These are phyloP conservation scores for Myotis lucifugus DNA, from an alignment of 2,113 vertebrate species.

Conservation along the genomic window DNA sequence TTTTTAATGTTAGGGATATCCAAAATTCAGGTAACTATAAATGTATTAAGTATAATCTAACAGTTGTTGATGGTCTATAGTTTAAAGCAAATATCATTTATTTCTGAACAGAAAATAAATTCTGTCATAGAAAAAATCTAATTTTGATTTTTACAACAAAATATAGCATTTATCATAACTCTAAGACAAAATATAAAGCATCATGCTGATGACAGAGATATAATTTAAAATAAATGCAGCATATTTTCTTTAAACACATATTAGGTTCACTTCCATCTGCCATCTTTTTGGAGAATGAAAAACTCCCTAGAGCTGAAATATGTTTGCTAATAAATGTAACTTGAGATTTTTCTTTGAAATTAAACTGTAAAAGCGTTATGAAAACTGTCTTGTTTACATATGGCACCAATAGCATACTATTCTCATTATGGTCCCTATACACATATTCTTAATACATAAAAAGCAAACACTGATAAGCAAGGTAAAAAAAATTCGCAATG, in stretches of 20 bases:
- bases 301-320: conserved; percentile 52
- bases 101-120: conserved; percentile 53
- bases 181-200: conserved; percentile 30
- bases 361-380: conserved; percentile 47
- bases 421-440: conserved; percentile 37
- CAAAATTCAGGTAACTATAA: conserved; percentile 29
- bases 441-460: conserved; percentile 31
- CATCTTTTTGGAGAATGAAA: conserved; percentile 57
- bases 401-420: neutral
- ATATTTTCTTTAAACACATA: conserved; percentile 54
- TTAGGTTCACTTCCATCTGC: conserved; percentile 59
- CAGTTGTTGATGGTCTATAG: neutral
- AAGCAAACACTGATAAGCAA: conserved; percentile 25
- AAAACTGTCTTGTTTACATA: conserved; percentile 60
- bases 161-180: conserved; percentile 26
- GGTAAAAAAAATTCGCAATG: conserved; percentile 34
- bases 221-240: conserved; percentile 26
- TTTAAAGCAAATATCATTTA: conserved; percentile 19
- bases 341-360: conserved; percentile 58
- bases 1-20: conserved; percentile 23
- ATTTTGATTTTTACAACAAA: conserved; percentile 48
- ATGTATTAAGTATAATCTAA: conserved; percentile 25
- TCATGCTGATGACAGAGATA: neutral
- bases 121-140: neutral
- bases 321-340: conserved; percentile 66